These are phyloP conservation scores for Lanistes nyassanus DNA, from an alignment of 1,140 invertebrate genomes.

Conservation along the genomic window DNA sequence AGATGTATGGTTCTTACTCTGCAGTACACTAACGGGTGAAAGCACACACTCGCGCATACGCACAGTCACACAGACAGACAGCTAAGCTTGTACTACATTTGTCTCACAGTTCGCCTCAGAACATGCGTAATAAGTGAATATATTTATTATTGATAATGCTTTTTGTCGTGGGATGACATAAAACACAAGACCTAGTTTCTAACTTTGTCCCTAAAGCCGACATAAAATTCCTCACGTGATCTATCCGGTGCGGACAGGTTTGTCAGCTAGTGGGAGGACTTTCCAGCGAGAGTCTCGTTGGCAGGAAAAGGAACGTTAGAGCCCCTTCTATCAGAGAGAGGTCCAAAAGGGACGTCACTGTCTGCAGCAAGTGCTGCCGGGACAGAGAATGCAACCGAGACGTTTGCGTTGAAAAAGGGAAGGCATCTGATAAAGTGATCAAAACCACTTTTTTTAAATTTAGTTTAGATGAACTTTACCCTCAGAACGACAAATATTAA, in stretches of 20 bases:
- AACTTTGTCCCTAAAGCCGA: not conserved
- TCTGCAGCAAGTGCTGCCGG: constrained; percentile 31
- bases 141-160: not conserved
- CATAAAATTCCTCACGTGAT: not conserved
- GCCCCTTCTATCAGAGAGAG: constrained; percentile 1
- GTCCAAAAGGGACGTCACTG: constrained; percentile 26
- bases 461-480: too few species aligned
- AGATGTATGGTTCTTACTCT: too few species aligned
- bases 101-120: not conserved
- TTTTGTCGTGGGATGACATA: not conserved
- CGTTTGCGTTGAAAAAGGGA: constrained; percentile 21
- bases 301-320: constrained; percentile 21
- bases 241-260: not conserved
- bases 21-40: too few species aligned
- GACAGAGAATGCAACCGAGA: constrained; percentile 19
- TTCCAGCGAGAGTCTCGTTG: not conserved
- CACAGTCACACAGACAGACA: too few species aligned
- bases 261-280: constrained; percentile 24
- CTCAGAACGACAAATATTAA: too few species aligned
- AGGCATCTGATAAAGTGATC: not conserved
- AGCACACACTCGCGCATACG: too few species aligned
- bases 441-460: too few species aligned
- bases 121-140: too few species aligned
- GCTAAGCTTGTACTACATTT: not conserved
- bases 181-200: not conserved